Percentiles rank a stretch among this genome's conserved stretches.
These are phyloP conservation scores for Oplegnathus fasciatus DNA, from an alignment of 2,113 vertebrate genomes.

Conservation along the genomic window DNA sequence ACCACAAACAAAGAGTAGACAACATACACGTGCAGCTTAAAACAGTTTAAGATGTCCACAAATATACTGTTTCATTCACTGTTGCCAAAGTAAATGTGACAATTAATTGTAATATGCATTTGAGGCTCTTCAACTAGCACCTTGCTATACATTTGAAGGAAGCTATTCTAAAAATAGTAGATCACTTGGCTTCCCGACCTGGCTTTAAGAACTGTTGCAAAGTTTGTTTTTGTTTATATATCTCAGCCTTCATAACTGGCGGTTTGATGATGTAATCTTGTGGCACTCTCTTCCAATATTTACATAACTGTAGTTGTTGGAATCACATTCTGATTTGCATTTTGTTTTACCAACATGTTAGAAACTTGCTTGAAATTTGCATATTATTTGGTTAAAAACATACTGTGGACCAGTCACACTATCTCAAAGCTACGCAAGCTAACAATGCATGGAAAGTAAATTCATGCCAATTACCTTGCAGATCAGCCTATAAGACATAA, in stretches of 20 bases:
- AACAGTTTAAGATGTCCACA: too few species aligned
- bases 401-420: not conserved
- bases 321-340: conserved; percentile 8
- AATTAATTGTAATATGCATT: not conserved
- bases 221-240: conserved; percentile 10
- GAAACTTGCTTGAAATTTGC: not conserved
- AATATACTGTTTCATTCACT: not conserved
- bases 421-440: not conserved
- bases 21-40: too few species aligned
- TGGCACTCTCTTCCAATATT: not conserved
- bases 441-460: not conserved
- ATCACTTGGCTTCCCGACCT: not conserved
- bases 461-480: not conserved
- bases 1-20: too few species aligned
- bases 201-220: not conserved
- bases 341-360: not conserved
- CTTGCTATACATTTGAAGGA: not conserved
- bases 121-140: not conserved
- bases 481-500: not conserved
- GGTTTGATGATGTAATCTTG: not conserved
- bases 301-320: not conserved
- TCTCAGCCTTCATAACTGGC: not conserved
- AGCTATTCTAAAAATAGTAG: not conserved
- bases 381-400: not conserved
- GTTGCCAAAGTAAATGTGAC: not conserved